Percentiles rank a stretch among this genome's conserved stretches.
Evolutionary conservation across 2,113 vertebrate genomes (phyloP).

Genomic region (Willisornis vidua): DNA sequence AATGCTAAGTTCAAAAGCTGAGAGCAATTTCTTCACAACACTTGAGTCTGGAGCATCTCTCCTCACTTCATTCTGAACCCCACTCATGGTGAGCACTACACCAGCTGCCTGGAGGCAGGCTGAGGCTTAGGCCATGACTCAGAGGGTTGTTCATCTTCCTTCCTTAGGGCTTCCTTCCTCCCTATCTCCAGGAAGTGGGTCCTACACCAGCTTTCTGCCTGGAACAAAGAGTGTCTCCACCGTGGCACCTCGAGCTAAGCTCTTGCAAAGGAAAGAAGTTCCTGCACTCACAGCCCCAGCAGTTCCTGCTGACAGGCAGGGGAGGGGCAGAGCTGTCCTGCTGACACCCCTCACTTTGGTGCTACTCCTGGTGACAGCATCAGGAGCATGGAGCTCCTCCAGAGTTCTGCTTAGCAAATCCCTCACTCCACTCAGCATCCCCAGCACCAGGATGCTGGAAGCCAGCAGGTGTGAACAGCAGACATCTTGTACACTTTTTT

Average conservation of each 20-base stretch:
- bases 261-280: not conserved
- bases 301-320: not conserved
- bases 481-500: rapidly evolving
- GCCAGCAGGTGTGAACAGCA: not conserved
- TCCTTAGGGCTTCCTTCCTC: conserved; percentile 46
- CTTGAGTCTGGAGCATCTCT: not conserved
- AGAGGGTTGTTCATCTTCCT: conserved; percentile 29
- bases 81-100: not conserved
- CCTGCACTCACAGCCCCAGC: not conserved
- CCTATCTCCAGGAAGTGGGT: not conserved
- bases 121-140: not conserved
- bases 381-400: not conserved
- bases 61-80: not conserved
- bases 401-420: not conserved
- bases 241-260: rapidly evolving
- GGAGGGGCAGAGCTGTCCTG: not conserved
- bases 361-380: not conserved
- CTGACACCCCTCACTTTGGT: not conserved
- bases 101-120: not conserved
- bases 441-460: rapidly evolving
- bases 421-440: not conserved
- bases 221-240: not conserved
- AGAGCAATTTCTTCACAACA: not conserved
- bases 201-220: not conserved
- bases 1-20: not conserved